These are phyloP conservation scores for Tridacna crocea DNA, from an alignment of 2,888 invertebrate species.

Conservation along the genomic window DNA sequence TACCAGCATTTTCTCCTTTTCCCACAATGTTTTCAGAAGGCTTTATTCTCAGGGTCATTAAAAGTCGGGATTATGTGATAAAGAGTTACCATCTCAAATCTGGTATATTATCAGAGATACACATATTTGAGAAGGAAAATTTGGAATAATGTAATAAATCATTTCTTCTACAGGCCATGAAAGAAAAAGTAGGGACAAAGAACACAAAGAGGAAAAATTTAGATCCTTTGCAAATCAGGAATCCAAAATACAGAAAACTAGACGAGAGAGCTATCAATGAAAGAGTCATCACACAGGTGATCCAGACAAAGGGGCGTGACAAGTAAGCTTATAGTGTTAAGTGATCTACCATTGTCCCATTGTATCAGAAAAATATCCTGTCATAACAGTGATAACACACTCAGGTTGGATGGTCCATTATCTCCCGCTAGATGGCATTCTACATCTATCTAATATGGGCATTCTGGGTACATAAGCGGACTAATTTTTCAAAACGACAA, in stretches of 20 bases:
- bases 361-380: not conserved
- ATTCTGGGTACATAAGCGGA: too few relatives aligned
- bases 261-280: constrained; percentile 11
- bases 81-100: too few relatives aligned
- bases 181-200: not conserved
- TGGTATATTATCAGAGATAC: too few relatives aligned
- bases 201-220: constrained; percentile 32
- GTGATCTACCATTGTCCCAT: not conserved
- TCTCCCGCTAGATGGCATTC: too few relatives aligned
- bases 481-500: too few relatives aligned
- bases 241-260: constrained; percentile 43
- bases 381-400: not conserved
- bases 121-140: too few relatives aligned
- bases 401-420: not conserved
- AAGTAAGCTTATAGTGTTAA: constrained; percentile 21
- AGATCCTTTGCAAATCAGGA: constrained; percentile 31
- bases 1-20: too few relatives aligned
- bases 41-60: too few relatives aligned
- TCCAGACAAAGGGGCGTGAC: not conserved
- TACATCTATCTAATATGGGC: too few relatives aligned
- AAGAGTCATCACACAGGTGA: constrained; percentile 3
- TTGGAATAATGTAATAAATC: not conserved
- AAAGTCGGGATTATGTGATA: too few relatives aligned
- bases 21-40: too few relatives aligned
- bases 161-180: constrained; percentile 13